These are phyloP conservation scores for Drosophila greeni DNA, from an alignment of 2,888 invertebrate genomes.

Conservation along the genomic window DNA sequence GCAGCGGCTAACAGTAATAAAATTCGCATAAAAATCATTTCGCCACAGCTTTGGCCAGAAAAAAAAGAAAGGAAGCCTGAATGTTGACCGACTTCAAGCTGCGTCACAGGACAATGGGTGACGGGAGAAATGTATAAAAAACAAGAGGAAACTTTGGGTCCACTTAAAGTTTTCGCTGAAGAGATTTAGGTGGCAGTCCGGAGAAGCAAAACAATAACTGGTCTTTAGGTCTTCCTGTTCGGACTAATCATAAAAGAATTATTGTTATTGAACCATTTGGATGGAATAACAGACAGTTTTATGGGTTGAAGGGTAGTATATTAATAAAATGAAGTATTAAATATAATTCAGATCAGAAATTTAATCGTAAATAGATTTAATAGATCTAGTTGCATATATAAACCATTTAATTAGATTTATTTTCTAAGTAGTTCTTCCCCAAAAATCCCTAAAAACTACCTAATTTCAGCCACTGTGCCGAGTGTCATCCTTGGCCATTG, in stretches of 20 bases:
- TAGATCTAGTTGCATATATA: background rate
- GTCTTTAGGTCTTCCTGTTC: background rate
- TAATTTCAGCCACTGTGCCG: constrained; percentile 15
- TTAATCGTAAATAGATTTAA: background rate
- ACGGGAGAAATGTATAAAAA: background rate
- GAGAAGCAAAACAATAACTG: background rate
- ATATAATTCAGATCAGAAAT: background rate
- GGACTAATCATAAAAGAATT: constrained; percentile 2
- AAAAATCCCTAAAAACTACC: background rate
- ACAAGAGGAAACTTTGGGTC: constrained; percentile 1
- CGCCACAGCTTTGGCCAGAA: constrained; percentile 45
- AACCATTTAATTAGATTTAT: background rate
- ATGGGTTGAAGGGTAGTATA: background rate
- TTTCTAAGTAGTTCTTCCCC: background rate
- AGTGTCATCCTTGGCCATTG: constrained; percentile 21
- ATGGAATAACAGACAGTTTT: background rate
- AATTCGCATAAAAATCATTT: constrained; percentile 71
- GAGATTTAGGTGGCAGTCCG: background rate
- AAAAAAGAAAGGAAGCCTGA: constrained; percentile 19
- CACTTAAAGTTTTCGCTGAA: constrained; percentile 8
- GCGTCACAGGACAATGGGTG: constrained; percentile 24
- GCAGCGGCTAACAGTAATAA: constrained; percentile 63
- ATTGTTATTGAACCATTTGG: constrained; percentile 4
- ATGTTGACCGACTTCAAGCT: constrained; percentile 60
- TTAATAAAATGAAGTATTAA: background rate